These are phyloP conservation scores for Periphyllus acericola DNA, from an alignment of 2,888 invertebrate genomes.

Conservation along the genomic window DNA sequence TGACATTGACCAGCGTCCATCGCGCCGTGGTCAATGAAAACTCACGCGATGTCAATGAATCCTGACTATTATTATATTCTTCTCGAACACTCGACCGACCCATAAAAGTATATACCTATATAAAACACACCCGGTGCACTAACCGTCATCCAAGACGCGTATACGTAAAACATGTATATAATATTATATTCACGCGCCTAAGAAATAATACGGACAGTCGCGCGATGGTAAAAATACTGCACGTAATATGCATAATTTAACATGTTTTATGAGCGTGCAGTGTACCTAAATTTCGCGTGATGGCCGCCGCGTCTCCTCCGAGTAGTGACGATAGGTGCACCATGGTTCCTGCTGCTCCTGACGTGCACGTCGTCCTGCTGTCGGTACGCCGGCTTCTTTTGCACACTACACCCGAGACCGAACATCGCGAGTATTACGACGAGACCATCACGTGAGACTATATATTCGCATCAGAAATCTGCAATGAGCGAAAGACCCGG, in stretches of 20 bases:
- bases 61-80: constrained; percentile 34
- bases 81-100: neutral
- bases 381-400: constrained; percentile 53
- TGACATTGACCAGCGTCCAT: constrained; percentile 1
- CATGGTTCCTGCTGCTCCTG: constrained; percentile 18
- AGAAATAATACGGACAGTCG: too few relatives aligned
- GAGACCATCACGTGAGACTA: neutral
- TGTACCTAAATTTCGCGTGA: constrained; percentile 39
- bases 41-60: constrained; percentile 43
- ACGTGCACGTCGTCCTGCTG: constrained; percentile 43
- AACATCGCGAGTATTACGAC: constrained; percentile 38
- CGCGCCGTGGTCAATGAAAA: constrained; percentile 38
- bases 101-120: too few relatives aligned
- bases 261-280: too few relatives aligned
- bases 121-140: neutral
- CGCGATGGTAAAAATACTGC: too few relatives aligned
- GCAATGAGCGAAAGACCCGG: too few relatives aligned
- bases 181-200: neutral
- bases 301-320: constrained; percentile 31
- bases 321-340: neutral
- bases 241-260: too few relatives aligned
- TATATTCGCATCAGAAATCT: too few relatives aligned
- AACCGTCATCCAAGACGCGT: neutral
- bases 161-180: neutral
- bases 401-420: constrained; percentile 56